Conservation (phyloP, 1,140 invertebrate species). For the Oncopodura yosiiana region DNA sequence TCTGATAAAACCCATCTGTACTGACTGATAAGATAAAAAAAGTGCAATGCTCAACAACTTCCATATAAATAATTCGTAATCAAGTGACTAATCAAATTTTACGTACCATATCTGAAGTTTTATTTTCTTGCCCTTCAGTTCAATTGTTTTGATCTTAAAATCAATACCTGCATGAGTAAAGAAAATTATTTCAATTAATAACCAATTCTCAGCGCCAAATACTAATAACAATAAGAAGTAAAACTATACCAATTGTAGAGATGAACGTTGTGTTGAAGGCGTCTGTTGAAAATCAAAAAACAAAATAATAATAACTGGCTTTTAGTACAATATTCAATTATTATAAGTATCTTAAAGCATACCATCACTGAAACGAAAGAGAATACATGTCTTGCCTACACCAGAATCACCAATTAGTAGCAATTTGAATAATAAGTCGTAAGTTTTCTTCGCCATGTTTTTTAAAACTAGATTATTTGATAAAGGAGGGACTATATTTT, state of each 20-base stretch:
- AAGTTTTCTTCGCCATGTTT: constrained; percentile 59
- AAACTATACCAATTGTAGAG: constrained; percentile 78
- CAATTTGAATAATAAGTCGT: constrained; percentile 96
- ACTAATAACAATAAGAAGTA: neutral
- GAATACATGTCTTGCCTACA: constrained; percentile 95
- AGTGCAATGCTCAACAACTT: neutral
- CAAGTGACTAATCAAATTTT: neutral
- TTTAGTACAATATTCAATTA: no score
- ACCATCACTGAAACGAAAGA: no score
- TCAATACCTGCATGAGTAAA: constrained; percentile 74
- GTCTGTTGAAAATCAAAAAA: constrained; percentile 97
- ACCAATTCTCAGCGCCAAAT: neutral
- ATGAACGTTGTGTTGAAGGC: constrained; percentile 98
- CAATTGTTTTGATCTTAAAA: constrained; percentile 98
- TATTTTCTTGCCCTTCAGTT: constrained; percentile 93
- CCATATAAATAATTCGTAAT: neutral
- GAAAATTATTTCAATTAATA: constrained; percentile 26
- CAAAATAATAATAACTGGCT: no score
- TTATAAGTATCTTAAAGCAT: no score
- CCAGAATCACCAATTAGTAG: constrained; percentile 95
- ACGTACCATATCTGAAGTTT: constrained; percentile 95
- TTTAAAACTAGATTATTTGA: no score
- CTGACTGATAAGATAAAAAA: neutral
- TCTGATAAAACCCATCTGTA: neutral
- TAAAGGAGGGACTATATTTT: no score